phyloP scores from a whole-genome alignment of 2,797 vertebrate genomes.

The Furcifer pardalis region DNA sequence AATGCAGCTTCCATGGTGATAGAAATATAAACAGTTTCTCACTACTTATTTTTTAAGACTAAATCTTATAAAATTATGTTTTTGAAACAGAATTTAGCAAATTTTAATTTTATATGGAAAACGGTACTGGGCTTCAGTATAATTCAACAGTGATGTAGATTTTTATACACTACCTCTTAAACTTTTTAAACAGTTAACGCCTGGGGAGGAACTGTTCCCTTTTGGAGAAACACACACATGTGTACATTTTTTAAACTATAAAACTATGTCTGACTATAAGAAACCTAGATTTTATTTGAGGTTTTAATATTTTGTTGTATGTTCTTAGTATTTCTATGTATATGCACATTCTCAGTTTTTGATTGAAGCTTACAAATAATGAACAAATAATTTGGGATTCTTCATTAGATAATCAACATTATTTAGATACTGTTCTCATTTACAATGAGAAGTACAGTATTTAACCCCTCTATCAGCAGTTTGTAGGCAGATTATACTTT shows the following conservation, averaged over 20 bases:
- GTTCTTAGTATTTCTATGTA: conserved; percentile 31
- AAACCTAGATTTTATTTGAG: conserved; percentile 47
- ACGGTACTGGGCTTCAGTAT: conserved; percentile 67
- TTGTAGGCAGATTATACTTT: conserved; percentile 48
- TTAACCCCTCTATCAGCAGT: conserved; percentile 28
- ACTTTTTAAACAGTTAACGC: conserved; percentile 68
- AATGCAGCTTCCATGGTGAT: conserved; percentile 62
- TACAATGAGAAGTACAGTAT: conserved; percentile 34
- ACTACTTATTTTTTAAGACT: conserved; percentile 53
- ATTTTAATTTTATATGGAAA: conserved; percentile 63
- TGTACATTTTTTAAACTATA: conserved; percentile 66
- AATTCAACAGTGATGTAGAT: conserved; percentile 64
- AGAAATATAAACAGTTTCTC: conserved; percentile 62
- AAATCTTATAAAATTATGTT: conserved; percentile 45
- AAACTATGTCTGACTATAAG: conserved; percentile 49
- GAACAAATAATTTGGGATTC: conserved; percentile 15
- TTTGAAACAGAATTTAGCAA: conserved; percentile 62
- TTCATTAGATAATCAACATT: conserved; percentile 41
- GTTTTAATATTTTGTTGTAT: conserved; percentile 58
- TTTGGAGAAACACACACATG: conserved; percentile 66
- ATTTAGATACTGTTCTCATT: conserved; percentile 46
- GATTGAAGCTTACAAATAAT: conserved; percentile 9
- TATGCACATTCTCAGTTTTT: neutral
- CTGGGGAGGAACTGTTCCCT: conserved; percentile 58
- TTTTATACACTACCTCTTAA: conserved; percentile 81